Evolutionary conservation across 2,113 vertebrate genomes (phyloP).

Genomic region (Xenopus laevis): DNA sequence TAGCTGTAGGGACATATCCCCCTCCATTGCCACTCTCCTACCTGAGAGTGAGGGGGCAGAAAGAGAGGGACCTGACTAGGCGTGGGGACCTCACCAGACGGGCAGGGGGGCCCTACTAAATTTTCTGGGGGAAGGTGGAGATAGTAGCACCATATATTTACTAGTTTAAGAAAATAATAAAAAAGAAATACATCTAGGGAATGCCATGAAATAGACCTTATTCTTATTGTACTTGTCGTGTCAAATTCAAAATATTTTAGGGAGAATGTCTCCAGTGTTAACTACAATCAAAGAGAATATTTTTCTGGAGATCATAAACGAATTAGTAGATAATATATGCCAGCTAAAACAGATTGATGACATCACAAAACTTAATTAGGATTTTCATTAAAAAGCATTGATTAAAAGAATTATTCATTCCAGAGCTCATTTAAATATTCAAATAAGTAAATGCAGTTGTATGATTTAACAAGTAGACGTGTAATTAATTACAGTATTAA

Average conservation of each 20-base stretch:
- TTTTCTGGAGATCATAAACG: constrained; percentile 24
- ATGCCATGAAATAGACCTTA: not conserved
- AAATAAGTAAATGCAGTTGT: constrained; percentile 11
- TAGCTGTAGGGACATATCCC: no score
- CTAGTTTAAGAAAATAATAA: no score
- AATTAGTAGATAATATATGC: constrained; percentile 40
- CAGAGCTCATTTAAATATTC: not conserved
- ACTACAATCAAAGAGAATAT: constrained; percentile 40
- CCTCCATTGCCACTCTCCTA: no score
- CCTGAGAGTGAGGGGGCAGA: no score
- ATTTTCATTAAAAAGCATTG: not conserved
- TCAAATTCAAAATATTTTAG: constrained; percentile 23
- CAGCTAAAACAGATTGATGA: constrained; percentile 27
- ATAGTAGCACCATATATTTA: no score
- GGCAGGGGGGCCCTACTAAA: no score
- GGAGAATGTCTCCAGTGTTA: constrained; percentile 25
- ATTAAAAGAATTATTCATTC: constrained; percentile 40
- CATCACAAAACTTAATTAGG: constrained; percentile 26
- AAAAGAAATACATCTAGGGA: no score
- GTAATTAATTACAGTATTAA: not conserved
- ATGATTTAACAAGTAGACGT: not conserved
- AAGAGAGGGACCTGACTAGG: no score
- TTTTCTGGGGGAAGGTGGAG: no score
- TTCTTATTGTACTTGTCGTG: constrained; percentile 16
- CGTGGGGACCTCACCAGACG: no score